Percentiles rank a stretch among this genome's conserved stretches.
phyloP scores from a whole-genome alignment of 2,113 vertebrate species.

The Colaptes auratus region DNA sequence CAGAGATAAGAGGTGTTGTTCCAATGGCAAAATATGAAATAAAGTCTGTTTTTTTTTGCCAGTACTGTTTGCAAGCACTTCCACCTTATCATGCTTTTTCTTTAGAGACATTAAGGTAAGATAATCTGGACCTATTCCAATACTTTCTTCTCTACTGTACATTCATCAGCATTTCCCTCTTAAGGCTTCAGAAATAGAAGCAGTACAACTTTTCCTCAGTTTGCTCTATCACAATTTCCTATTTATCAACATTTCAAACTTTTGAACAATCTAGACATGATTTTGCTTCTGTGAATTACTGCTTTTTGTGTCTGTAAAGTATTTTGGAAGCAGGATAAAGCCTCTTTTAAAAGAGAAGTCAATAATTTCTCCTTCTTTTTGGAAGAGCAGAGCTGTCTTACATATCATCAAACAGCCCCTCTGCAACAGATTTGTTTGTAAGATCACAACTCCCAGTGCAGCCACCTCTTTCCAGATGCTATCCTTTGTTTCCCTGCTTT shows the following conservation, averaged over 20 bases:
- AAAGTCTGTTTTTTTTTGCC: background rate
- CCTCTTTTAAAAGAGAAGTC: background rate
- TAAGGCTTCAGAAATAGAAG: background rate
- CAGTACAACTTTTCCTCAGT: background rate
- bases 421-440: background rate
- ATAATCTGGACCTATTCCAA: background rate
- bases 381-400: background rate
- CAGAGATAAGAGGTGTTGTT: background rate
- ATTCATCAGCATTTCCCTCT: background rate
- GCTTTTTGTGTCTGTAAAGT: background rate
- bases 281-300: background rate
- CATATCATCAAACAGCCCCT: background rate
- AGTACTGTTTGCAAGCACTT: background rate
- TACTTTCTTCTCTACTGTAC: background rate
- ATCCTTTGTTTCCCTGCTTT: conserved; percentile 47
- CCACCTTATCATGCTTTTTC: background rate
- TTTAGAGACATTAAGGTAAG: background rate
- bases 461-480: conserved; percentile 1
- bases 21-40: background rate
- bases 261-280: background rate
- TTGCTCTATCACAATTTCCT: background rate
- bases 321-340: background rate
- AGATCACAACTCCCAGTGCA: conserved; percentile 3
- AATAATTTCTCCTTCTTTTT: background rate
- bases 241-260: background rate